Evolutionary conservation across 2,797 vertebrate species (phyloP).

Genomic region (Monodelphis domestica): DNA sequence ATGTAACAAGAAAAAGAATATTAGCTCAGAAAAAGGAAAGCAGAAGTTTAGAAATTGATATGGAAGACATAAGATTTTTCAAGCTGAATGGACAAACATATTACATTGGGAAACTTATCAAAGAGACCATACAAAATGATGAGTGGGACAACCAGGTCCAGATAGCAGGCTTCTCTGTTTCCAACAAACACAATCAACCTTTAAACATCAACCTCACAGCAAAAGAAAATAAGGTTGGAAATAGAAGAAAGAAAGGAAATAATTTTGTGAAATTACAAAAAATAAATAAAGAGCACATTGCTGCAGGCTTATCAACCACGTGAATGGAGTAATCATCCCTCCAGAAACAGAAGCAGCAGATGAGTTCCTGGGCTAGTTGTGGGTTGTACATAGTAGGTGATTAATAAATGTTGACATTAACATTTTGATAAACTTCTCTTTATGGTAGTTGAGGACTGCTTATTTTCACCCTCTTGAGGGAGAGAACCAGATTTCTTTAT

Average conservation of each 20-base stretch:
- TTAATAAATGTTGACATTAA: no score
- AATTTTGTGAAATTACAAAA: neutral
- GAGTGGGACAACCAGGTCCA: neutral
- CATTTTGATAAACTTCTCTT: no score
- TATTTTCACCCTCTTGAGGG: no score
- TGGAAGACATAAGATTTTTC: neutral
- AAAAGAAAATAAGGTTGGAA: neutral
- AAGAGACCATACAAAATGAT: neutral
- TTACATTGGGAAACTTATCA: rapidly evolving
- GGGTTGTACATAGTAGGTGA: no score
- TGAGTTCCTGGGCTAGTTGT: no score
- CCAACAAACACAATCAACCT: neutral
- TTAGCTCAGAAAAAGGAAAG: neutral
- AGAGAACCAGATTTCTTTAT: no score
- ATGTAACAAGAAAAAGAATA: neutral
- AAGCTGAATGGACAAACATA: neutral
- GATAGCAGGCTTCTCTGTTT: neutral
- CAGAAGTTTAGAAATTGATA: neutral
- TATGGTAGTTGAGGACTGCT: no score
- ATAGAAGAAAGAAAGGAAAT: neutral
- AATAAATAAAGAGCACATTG: no score
- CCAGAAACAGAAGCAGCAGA: no score
- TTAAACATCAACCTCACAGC: neutral
- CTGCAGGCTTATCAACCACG: no score
- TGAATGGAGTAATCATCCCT: no score